These are phyloP conservation scores for Myotis brandtii DNA, from an alignment of 2,113 vertebrate genomes.

Conservation along the genomic window DNA sequence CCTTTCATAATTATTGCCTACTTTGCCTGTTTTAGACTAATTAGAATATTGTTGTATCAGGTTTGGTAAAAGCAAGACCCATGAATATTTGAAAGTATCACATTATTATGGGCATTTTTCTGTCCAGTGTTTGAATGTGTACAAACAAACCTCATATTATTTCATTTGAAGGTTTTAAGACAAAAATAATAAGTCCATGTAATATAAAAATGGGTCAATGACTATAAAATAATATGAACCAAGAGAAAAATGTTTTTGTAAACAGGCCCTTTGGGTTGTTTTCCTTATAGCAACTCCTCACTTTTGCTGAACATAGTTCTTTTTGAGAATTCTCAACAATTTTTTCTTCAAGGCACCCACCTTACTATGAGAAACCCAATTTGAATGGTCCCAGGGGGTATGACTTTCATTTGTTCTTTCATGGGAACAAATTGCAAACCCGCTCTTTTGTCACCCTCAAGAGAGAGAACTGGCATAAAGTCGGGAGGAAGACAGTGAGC, in stretches of 20 bases:
- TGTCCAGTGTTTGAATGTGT: background rate
- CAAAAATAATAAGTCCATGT: background rate
- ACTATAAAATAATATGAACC: background rate
- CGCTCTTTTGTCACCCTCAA: background rate
- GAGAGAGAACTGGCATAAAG: background rate
- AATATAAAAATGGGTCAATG: background rate
- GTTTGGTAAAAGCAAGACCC: conserved; percentile 19
- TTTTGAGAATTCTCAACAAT: background rate
- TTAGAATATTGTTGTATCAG: background rate
- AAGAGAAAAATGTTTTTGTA: background rate
- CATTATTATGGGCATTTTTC: background rate
- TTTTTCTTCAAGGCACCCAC: background rate
- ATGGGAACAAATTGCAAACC: background rate
- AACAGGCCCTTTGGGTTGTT: background rate
- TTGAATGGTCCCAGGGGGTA: background rate
- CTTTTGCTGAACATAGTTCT: background rate
- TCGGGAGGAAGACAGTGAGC: background rate
- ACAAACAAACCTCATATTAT: background rate
- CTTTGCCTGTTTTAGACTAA: background rate
- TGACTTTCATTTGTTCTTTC: background rate
- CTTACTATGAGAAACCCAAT: background rate
- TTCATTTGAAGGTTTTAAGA: background rate
- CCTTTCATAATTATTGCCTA: background rate
- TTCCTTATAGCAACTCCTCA: background rate
- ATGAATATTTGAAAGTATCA: background rate